A percentile compares a stretch with the other conserved stretches of the same genome.
Conservation (phyloP, 2,797 vertebrate genomes). For the Coregonus suidteri region DNA sequence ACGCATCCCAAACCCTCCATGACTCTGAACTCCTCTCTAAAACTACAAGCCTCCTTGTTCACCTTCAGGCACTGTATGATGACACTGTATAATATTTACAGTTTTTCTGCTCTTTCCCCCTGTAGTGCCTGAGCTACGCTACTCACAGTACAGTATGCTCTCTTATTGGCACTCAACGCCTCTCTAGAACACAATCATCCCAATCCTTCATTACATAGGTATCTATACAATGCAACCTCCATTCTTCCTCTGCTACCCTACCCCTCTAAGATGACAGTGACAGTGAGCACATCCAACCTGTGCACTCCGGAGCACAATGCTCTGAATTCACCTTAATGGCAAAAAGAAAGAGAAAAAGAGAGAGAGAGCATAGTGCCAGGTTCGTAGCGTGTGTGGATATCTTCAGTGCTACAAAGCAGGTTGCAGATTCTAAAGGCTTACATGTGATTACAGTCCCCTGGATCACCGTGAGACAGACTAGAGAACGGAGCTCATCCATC, state of each 20-base stretch:
- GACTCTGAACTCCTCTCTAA: neutral
- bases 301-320: neutral
- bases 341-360: neutral
- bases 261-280: neutral
- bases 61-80: neutral
- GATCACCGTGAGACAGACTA: slow-evolving; percentile 3
- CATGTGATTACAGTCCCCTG: slow-evolving; percentile 22
- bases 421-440: slow-evolving; percentile 19
- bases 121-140: neutral
- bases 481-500: slow-evolving; percentile 2
- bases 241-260: neutral
- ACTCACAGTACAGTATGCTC: neutral
- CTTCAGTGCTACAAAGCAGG: slow-evolving; percentile 9
- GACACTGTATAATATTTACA: neutral
- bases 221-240: neutral
- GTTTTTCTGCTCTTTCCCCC: neutral
- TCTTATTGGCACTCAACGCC: neutral
- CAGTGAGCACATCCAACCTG: neutral
- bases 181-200: neutral
- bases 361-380: neutral
- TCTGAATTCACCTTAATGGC: neutral
- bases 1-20: neutral
- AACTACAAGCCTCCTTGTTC: neutral
- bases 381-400: slow-evolving; percentile 2
- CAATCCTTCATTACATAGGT: neutral